Base-by-base conservation (phyloP, 2,888 invertebrate genomes). In the Tuberolachnus salignus region DNA sequence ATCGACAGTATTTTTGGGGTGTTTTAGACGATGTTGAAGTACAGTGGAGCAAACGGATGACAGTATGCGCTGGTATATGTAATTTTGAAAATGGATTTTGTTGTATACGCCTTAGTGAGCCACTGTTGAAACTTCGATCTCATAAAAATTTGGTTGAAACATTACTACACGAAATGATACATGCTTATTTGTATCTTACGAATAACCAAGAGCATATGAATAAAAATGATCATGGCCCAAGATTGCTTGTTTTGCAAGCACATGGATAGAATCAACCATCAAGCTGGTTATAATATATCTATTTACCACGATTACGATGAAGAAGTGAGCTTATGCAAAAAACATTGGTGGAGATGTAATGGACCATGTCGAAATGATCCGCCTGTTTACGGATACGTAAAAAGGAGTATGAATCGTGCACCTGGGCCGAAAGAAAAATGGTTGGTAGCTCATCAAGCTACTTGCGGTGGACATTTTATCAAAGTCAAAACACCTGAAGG, bases 161-260 rank as follows among this genome's bases (percentile, higher is more conserved):
- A 0, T 87, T 99, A n/a, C 87, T 99, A 87, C 99, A 99, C 87
- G 99, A 99, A 87, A 99, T 99, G 99, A 99, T 99, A 82, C 99
- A 99, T 86, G 99, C 98, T 0, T 98, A 90, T 85, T 69, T 81
- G 46, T 99, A 98, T 87, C 90, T 98, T 0, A 92, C 94, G 0
- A 88, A 91, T 82, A 73, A 80, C 21, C n/a, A n/a, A n/a, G n/a
- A n/a, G n/a, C n/a, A n/a, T n/a, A n/a, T n/a, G n/a, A n/a, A n/a
- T n/a, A n/a, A n/a, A n/a, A 49, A 42, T 83, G 92, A 94, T 83
- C 96, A 98, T 84, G 85, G 97, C 94, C 0, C 98, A 99, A 86
- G 99, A 99, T 0, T 95, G 96, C 0, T 92, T 94, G 84, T 99
- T 99, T 85, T 90, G 93, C 82, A 89, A 91, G 78, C 97, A 98